Conservation (phyloP, 2,113 vertebrate genomes). For the Myotis davidii region DNA sequence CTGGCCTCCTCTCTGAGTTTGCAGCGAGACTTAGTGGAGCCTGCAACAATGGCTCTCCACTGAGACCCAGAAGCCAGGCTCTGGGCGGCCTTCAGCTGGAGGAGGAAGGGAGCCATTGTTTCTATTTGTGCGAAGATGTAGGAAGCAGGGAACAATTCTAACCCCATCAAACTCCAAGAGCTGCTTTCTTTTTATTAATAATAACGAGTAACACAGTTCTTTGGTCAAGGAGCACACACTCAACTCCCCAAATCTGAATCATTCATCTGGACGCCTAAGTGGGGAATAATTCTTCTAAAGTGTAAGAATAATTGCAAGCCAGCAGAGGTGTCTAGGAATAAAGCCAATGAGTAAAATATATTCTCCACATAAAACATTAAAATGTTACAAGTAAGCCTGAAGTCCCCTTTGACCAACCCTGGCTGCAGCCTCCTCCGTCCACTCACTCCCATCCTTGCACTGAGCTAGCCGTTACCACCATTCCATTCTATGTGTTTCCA, state of each 20-base stretch:
- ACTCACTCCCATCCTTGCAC: background rate
- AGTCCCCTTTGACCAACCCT: no score
- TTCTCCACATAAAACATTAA: background rate
- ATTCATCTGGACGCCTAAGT: background rate
- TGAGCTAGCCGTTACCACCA: background rate
- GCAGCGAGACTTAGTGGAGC: constrained; percentile 68
- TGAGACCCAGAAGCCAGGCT: constrained; percentile 7
- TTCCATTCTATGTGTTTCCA: background rate
- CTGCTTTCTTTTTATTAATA: constrained; percentile 29
- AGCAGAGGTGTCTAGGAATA: background rate
- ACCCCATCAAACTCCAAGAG: background rate
- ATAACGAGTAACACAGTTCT: background rate
- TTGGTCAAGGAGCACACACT: background rate
- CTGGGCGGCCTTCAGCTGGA: background rate
- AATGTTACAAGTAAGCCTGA: background rate
- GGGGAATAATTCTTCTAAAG: background rate
- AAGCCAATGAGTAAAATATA: background rate
- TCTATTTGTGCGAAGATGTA: constrained; percentile 1
- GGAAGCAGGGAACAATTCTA: background rate
- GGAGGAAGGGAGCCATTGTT: constrained; percentile 44
- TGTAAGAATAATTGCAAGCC: background rate
- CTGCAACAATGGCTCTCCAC: constrained; percentile 52
- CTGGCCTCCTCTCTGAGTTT: constrained; percentile 29
- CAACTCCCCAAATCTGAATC: background rate
- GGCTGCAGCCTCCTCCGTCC: background rate